A percentile compares a stretch with the other conserved stretches of the same genome.
phyloP scores from a whole-genome alignment of 1,140 invertebrate species.

The Drosophila ambigua region DNA sequence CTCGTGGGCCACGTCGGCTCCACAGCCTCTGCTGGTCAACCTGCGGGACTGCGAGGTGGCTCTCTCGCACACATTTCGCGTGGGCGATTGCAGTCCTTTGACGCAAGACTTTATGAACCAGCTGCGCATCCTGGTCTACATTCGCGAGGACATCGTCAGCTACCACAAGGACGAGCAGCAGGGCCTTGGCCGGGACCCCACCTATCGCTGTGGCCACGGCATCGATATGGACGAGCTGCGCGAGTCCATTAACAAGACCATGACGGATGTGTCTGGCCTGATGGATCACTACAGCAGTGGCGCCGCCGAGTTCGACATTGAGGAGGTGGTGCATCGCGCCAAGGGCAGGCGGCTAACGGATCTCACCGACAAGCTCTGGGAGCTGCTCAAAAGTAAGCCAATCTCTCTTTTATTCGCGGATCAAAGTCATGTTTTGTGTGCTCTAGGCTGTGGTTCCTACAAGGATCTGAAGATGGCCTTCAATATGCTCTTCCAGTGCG shows the following conservation, averaged over 20 bases:
- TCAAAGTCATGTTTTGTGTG: constrained; percentile 3
- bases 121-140: constrained; percentile 64
- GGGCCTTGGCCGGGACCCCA: constrained; percentile 47
- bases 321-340: constrained; percentile 66
- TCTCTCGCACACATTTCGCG: constrained; percentile 63
- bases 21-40: constrained; percentile 56
- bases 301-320: constrained; percentile 58
- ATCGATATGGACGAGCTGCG: constrained; percentile 74
- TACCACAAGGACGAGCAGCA: constrained; percentile 40
- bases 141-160: constrained; percentile 75
- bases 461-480: constrained; percentile 77
- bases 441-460: constrained; percentile 64
- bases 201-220: constrained; percentile 69
- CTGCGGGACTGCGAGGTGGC: constrained; percentile 63
- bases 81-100: constrained; percentile 54
- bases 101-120: constrained; percentile 76
- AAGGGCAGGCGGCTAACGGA: constrained; percentile 61
- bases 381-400: constrained; percentile 67
- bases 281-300: constrained; percentile 44
- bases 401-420: neutral
- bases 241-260: constrained; percentile 67
- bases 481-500: constrained; percentile 76
- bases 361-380: constrained; percentile 81
- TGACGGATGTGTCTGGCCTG: constrained; percentile 68
- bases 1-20: constrained; percentile 45